Evolutionary conservation across 2,797 vertebrate species (phyloP).

Genomic region (Propithecus perrieri): DNA sequence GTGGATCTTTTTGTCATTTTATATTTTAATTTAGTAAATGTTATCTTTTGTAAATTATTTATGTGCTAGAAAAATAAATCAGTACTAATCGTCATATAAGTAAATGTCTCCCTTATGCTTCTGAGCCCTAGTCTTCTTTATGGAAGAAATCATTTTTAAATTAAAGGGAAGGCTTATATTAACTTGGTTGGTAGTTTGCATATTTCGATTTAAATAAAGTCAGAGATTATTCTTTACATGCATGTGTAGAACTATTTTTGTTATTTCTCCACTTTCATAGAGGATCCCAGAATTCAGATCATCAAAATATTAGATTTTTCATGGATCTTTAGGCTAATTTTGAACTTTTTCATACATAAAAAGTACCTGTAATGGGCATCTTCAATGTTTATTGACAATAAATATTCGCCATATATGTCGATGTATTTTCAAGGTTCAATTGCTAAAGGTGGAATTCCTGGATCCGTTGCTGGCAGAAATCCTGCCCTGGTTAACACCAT

Average conservation of each 20-base stretch:
- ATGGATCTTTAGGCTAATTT: neutral
- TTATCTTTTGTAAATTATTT: neutral
- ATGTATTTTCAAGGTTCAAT: neutral
- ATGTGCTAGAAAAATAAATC: neutral
- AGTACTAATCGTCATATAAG: neutral
- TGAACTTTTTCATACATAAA: neutral
- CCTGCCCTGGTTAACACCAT: neutral
- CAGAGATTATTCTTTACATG: neutral
- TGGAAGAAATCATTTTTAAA: neutral
- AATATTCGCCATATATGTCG: neutral
- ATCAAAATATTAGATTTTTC: neutral
- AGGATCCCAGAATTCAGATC: neutral
- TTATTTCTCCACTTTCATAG: neutral
- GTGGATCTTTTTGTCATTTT: neutral
- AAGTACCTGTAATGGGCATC: neutral
- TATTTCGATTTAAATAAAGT: neutral
- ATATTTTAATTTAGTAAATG: neutral
- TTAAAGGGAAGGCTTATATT: neutral
- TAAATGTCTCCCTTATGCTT: no score
- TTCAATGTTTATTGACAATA: neutral
- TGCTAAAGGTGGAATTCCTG: neutral
- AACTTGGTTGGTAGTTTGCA: neutral
- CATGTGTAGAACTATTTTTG: neutral
- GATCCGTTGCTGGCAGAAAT: neutral
- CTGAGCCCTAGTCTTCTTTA: no score